These are phyloP conservation scores for Labia minor DNA, from an alignment of 2,888 invertebrate genomes.

Conservation along the genomic window DNA sequence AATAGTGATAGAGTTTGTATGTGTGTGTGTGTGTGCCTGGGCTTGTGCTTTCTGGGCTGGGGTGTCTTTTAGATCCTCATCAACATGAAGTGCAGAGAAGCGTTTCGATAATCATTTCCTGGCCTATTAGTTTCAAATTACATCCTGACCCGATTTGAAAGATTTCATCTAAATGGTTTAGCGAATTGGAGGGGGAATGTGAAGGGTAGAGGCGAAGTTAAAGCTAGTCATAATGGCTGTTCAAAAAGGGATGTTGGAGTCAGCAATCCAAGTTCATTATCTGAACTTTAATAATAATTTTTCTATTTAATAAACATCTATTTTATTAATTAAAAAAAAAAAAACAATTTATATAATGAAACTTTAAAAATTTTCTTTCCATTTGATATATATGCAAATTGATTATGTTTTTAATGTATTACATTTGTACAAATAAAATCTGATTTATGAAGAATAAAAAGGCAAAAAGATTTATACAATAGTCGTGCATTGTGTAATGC, in stretches of 20 bases:
- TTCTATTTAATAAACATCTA: background rate
- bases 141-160: slow-evolving; percentile 8
- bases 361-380: no score
- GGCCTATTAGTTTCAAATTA: slow-evolving; percentile 8
- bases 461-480: no score
- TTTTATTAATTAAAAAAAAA: no score
- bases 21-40: no score
- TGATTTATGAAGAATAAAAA: no score
- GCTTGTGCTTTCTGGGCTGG: no score
- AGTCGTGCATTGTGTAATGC: no score
- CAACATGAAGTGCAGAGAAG: background rate
- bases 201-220: background rate
- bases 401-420: no score
- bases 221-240: background rate
- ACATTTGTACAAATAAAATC: no score
- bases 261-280: background rate
- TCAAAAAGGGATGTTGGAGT: background rate
- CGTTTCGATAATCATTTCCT: slow-evolving; percentile 13
- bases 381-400: no score
- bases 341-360: no score
- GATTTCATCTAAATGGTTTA: background rate
- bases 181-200: background rate
- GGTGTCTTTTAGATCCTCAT: background rate
- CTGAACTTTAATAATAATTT: background rate
- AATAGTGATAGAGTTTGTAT: no score